Conservation (phyloP, 2,113 vertebrate species). For the Indri indri region DNA sequence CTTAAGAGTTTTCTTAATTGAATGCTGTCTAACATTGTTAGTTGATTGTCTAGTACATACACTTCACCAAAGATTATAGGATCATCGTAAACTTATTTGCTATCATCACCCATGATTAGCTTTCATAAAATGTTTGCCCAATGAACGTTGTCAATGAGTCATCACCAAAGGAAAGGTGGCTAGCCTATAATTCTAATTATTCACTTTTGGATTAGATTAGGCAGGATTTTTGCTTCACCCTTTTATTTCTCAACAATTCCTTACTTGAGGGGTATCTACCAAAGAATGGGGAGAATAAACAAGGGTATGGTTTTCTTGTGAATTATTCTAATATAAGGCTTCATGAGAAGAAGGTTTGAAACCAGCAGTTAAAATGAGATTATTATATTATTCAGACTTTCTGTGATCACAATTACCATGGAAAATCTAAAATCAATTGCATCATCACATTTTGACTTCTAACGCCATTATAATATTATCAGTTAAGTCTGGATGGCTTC, state of each 20-base stretch:
- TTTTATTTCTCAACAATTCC: not conserved
- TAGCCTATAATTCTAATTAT: not conserved
- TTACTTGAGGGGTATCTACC: not conserved
- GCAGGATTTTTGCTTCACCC: not conserved
- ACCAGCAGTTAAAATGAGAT: not conserved
- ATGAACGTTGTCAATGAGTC: not conserved
- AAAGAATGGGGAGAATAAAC: not conserved
- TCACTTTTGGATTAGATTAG: not conserved
- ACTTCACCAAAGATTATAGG: not conserved
- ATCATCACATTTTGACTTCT: conserved; percentile 18
- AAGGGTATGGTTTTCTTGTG: not conserved
- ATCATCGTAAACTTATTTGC: not conserved
- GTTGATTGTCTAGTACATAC: not conserved
- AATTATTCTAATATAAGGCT: not conserved
- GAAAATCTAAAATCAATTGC: conserved; percentile 3
- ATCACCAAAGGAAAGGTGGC: not conserved
- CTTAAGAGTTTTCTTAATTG: not conserved
- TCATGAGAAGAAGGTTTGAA: not conserved
- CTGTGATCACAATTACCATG: not conserved
- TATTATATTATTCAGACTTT: not conserved
- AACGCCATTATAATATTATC: not conserved
- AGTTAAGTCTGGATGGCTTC: not conserved
- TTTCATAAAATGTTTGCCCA: not conserved
- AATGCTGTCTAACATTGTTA: not conserved
- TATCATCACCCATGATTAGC: not conserved